Evolutionary conservation across 1,140 invertebrate species (phyloP).

Genomic region (Brachionus rotundiformis): DNA sequence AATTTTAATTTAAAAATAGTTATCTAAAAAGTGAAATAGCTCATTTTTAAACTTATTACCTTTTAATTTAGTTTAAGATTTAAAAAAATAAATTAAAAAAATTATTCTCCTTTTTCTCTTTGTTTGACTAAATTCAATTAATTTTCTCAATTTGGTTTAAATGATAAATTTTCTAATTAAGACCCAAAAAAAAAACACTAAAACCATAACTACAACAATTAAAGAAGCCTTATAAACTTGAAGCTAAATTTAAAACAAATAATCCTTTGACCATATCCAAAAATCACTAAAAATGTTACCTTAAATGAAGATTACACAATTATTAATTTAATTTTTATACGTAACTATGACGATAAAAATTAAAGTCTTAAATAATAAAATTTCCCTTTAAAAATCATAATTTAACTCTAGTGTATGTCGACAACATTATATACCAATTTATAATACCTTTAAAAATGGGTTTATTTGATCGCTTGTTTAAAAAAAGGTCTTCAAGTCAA

Average conservation of each 20-base stretch:
- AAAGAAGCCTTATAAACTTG: no score
- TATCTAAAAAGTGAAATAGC: no score
- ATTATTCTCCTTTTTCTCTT: no score
- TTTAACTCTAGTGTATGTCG: slow-evolving; percentile 11
- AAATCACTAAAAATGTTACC: neutral
- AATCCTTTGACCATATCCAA: no score
- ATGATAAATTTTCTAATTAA: no score
- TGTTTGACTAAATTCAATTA: no score
- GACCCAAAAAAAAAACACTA: no score
- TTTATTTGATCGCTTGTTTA: neutral
- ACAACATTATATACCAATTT: neutral
- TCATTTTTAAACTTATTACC: no score
- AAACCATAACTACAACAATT: neutral
- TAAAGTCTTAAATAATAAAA: neutral
- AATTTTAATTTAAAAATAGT: no score
- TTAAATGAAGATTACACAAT: slow-evolving; percentile 10
- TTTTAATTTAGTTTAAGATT: no score
- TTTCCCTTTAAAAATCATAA: neutral
- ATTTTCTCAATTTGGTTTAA: no score
- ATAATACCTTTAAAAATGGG: neutral
- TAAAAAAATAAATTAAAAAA: no score
- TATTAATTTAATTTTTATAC: neutral
- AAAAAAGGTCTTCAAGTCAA: slow-evolving; percentile 29
- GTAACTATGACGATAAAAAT: slow-evolving; percentile 25
- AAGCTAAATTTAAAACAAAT: neutral